Evolutionary conservation across 1,140 invertebrate species (phyloP).

Genomic region (Drosophila kikkawai): DNA sequence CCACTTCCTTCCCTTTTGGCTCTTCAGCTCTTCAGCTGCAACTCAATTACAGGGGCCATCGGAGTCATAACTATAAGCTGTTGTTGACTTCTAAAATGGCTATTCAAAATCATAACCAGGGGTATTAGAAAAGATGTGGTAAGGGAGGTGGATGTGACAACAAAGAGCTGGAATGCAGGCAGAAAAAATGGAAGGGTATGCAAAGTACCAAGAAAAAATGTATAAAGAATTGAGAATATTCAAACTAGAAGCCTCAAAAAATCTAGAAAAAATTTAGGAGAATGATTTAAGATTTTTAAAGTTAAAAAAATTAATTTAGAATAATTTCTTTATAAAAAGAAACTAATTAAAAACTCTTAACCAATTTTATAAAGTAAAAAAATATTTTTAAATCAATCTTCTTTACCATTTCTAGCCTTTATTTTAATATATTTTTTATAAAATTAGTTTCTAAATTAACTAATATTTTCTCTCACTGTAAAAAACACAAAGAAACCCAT

Average conservation of each 20-base stretch:
- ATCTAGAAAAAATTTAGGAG: background rate
- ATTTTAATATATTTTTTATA: too few species aligned
- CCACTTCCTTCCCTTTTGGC: too few species aligned
- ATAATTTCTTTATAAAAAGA: too few species aligned
- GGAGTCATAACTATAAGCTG: constrained; percentile 55
- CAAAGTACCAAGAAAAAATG: too few species aligned
- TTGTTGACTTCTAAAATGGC: constrained; percentile 57
- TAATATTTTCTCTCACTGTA: constrained; percentile 4
- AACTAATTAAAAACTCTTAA: too few species aligned
- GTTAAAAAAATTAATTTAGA: background rate
- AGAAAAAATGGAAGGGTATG: background rate
- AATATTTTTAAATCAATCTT: background rate
- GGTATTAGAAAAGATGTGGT: background rate
- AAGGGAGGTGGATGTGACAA: constrained; percentile 5
- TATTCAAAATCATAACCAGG: constrained; percentile 54
- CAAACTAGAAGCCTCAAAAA: background rate
- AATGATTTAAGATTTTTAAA: background rate
- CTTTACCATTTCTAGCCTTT: background rate
- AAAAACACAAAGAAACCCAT: constrained; percentile 13
- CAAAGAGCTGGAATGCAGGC: constrained; percentile 13
- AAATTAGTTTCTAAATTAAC: background rate
- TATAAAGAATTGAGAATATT: background rate
- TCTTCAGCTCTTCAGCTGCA: constrained; percentile 38
- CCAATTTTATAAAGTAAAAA: background rate
- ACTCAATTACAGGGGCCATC: constrained; percentile 71